Conservation (phyloP, 2,113 vertebrate species). For the Forbesichthys papilliferus region DNA sequence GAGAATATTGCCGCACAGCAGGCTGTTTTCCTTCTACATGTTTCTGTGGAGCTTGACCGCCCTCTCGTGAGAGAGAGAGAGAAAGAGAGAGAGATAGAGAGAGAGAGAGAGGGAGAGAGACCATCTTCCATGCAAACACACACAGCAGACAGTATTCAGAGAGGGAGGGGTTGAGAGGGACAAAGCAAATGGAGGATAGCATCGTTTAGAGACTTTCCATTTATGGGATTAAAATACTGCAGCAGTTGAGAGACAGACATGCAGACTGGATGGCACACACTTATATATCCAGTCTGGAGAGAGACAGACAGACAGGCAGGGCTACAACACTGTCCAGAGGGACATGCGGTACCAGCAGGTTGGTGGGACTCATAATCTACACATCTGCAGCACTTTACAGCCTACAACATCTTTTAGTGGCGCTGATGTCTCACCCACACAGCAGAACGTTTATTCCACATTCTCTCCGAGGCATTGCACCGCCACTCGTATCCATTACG, state of each 20-base stretch:
- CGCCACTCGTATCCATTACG: no score
- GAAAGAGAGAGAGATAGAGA: not conserved
- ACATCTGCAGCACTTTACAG: no score
- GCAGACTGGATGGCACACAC: not conserved
- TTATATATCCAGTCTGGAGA: not conserved
- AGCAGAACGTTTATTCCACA: no score
- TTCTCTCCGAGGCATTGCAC: no score
- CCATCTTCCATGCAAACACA: no score
- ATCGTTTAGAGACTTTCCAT: constrained; percentile 63
- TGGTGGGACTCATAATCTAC: no score
- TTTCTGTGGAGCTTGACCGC: constrained; percentile 61
- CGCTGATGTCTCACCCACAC: no score
- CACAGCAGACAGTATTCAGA: no score
- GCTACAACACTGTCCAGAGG: no score
- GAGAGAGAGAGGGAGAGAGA: constrained; percentile 3
- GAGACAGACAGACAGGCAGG: not conserved
- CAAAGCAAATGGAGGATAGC: constrained; percentile 63
- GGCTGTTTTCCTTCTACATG: not conserved
- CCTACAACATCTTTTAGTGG: no score
- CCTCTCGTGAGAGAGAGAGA: constrained; percentile 46
- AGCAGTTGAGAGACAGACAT: constrained; percentile 29
- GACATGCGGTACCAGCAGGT: no score
- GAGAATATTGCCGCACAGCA: not conserved
- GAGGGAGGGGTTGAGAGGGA: constrained; percentile 6
- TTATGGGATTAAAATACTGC: constrained; percentile 62